Percentiles rank a stretch among this genome's conserved stretches.
These are phyloP conservation scores for Drosophila micromelanica DNA, from an alignment of 1,140 invertebrate species.

Conservation along the genomic window DNA sequence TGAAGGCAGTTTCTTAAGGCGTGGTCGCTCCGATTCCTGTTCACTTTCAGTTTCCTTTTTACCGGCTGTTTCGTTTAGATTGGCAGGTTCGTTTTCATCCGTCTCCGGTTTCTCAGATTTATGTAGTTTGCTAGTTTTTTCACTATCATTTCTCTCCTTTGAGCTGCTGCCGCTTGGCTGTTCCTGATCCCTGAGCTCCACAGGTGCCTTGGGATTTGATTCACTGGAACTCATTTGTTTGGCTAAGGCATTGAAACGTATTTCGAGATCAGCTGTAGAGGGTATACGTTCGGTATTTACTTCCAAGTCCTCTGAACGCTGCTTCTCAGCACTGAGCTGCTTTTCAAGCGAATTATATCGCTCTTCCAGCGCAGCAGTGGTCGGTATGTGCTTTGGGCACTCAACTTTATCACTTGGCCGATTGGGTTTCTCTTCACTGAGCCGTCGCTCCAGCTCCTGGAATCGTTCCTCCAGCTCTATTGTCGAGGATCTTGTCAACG, in stretches of 20 bases:
- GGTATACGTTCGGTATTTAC: conserved; percentile 51
- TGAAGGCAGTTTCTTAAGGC: conserved; percentile 71
- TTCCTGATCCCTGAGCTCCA: conserved; percentile 47
- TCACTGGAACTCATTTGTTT: conserved; percentile 66
- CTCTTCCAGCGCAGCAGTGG: conserved; percentile 69
- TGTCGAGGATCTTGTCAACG: conserved; percentile 69
- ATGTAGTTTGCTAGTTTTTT: conserved; percentile 40
- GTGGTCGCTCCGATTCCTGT: conserved; percentile 36
- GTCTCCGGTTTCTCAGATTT: conserved; percentile 29
- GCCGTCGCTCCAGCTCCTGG: conserved; percentile 60
- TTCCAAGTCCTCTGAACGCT: conserved; percentile 29
- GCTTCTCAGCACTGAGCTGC: conserved; percentile 62
- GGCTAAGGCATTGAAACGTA: conserved; percentile 66
- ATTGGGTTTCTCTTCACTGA: conserved; percentile 61
- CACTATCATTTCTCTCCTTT: conserved; percentile 37
- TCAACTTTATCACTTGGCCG: conserved; percentile 17
- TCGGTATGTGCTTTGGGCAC: conserved; percentile 61
- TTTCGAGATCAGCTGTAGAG: conserved; percentile 68
- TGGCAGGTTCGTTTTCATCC: conserved; percentile 29
- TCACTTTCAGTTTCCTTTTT: conserved; percentile 1
- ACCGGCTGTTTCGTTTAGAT: conserved; percentile 6
- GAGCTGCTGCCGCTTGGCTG: conserved; percentile 11
- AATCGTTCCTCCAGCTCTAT: conserved; percentile 80
- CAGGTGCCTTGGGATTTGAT: conserved; percentile 45
- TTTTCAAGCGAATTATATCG: conserved; percentile 69